Evolutionary conservation across 2,113 vertebrate genomes (phyloP).

Genomic region (Puntigrus tetrazona): DNA sequence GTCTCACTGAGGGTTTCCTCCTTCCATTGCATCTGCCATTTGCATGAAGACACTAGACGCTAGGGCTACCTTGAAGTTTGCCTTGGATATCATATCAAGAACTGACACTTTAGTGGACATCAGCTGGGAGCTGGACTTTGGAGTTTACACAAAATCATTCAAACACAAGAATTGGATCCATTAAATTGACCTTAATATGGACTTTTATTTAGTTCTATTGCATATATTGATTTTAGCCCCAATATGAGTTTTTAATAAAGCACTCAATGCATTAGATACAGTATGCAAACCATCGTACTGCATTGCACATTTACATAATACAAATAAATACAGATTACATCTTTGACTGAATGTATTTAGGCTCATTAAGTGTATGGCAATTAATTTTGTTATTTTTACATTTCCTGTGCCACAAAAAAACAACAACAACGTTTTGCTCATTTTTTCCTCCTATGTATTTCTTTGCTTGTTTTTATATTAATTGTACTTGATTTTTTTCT

Average conservation of each 20-base stretch:
- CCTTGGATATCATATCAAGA: constrained; percentile 67
- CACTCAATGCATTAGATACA: constrained; percentile 22
- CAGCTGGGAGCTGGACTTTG: constrained; percentile 30
- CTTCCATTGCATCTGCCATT: constrained; percentile 68
- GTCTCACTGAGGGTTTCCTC: constrained; percentile 69
- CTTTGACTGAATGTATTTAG: constrained; percentile 35
- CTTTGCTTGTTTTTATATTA: constrained; percentile 52
- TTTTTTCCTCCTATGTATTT: constrained; percentile 52
- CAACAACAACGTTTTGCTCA: not conserved
- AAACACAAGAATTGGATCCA: constrained; percentile 10
- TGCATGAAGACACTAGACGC: constrained; percentile 65
- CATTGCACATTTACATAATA: not conserved
- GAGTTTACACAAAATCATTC: not conserved
- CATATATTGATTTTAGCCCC: constrained; percentile 1
- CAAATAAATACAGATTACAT: constrained; percentile 9
- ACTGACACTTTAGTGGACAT: constrained; percentile 54
- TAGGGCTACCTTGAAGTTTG: constrained; percentile 65
- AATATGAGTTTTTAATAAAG: not conserved
- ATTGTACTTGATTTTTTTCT: constrained; percentile 61
- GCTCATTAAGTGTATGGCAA: not conserved
- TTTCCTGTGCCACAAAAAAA: constrained; percentile 54
- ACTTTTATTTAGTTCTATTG: not conserved
- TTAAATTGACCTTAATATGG: not conserved
- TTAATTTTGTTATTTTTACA: not conserved
- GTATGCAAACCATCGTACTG: constrained; percentile 31